These are phyloP conservation scores for Drosophila neonasuta DNA, from an alignment of 2,888 invertebrate species.

Conservation along the genomic window DNA sequence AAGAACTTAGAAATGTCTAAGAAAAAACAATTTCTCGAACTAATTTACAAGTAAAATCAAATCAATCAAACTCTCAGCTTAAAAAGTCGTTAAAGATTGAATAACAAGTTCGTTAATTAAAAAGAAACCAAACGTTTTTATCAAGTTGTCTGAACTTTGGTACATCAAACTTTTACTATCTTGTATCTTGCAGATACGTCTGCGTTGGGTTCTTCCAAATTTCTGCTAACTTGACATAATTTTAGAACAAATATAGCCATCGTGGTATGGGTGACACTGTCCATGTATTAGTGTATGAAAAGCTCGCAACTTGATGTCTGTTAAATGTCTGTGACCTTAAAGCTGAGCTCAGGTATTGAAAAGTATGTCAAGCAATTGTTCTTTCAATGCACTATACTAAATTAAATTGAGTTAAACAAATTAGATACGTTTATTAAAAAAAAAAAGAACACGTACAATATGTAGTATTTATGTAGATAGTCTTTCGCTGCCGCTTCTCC, in stretches of 20 bases:
- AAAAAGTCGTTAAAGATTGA: no score
- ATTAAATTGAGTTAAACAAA: not conserved
- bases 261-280: not conserved
- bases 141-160: no score
- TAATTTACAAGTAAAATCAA: no score
- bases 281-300: not conserved
- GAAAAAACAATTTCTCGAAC: no score
- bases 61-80: no score
- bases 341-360: not conserved
- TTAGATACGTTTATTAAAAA: not conserved
- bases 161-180: no score
- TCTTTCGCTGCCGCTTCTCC: no score
- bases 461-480: no score
- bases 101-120: no score
- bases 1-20: no score
- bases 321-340: slow-evolving; percentile 6
- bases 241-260: not conserved
- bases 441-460: not conserved
- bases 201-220: not conserved
- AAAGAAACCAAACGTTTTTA: no score
- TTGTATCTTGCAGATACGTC: no score
- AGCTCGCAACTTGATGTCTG: slow-evolving; percentile 3
- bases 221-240: slow-evolving; percentile 3
- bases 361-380: slow-evolving; percentile 3
- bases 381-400: not conserved